Percentiles rank a stretch among this genome's conserved stretches.
phyloP scores from a whole-genome alignment of 2,113 vertebrate genomes.

The Limanda limanda region DNA sequence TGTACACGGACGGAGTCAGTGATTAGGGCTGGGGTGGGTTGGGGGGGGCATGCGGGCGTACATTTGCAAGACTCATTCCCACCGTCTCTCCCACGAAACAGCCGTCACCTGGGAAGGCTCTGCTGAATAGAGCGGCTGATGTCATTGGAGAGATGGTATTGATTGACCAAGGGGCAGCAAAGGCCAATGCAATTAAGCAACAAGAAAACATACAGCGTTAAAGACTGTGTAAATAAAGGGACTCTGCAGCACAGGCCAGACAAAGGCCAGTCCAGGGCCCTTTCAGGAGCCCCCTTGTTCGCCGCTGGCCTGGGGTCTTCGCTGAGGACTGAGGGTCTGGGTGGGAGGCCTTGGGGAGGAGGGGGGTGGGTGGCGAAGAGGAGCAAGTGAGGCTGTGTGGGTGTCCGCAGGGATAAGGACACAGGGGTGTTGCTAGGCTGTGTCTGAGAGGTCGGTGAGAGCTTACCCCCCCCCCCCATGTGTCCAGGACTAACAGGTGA shows the following conservation, averaged over 20 bases:
- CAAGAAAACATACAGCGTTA: slow-evolving; percentile 82
- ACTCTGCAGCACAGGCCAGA: slow-evolving; percentile 70
- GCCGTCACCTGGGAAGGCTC: slow-evolving; percentile 72
- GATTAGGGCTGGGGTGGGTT: neutral
- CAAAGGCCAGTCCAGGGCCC: slow-evolving; percentile 78
- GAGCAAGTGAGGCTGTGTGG: slow-evolving; percentile 55
- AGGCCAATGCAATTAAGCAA: slow-evolving; percentile 85
- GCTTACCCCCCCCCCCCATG: slow-evolving; percentile 63
- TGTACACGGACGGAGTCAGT: neutral
- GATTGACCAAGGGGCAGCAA: slow-evolving; percentile 77
- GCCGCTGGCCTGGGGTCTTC: slow-evolving; percentile 77
- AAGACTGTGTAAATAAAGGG: slow-evolving; percentile 86
- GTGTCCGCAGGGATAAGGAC: slow-evolving; percentile 75
- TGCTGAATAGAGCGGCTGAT: slow-evolving; percentile 76
- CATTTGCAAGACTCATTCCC: slow-evolving; percentile 45
- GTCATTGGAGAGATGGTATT: slow-evolving; percentile 78
- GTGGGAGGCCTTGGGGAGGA: slow-evolving; percentile 73
- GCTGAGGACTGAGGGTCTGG: slow-evolving; percentile 73
- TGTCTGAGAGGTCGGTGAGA: slow-evolving; percentile 72
- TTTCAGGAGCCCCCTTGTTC: slow-evolving; percentile 80
- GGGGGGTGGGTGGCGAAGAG: slow-evolving; percentile 28
- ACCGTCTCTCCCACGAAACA: slow-evolving; percentile 63
- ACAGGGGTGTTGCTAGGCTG: slow-evolving; percentile 77
- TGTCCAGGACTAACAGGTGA: slow-evolving; percentile 80
- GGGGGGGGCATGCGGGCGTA: neutral